Evolutionary conservation across 2,797 vertebrate genomes (phyloP).

Genomic region (Enteromius argenteus): DNA sequence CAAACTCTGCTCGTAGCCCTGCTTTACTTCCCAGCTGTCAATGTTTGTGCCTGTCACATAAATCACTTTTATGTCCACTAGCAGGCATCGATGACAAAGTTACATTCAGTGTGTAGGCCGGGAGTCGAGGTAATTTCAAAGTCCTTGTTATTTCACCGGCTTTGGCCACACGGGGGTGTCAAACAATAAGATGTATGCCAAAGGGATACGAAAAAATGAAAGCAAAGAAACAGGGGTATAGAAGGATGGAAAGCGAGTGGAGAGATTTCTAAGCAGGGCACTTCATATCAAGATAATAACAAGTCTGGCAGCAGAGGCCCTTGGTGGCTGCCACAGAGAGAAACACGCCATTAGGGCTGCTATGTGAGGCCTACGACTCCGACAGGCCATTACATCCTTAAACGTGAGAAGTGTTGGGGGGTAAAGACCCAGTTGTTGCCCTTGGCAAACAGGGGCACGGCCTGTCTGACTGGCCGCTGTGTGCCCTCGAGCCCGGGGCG

Average conservation of each 20-base stretch:
- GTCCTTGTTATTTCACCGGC: slow-evolving; percentile 66
- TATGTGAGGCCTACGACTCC: slow-evolving; percentile 54
- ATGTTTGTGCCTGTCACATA: slow-evolving; percentile 44
- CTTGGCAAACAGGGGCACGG: slow-evolving; percentile 16
- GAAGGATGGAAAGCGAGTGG: slow-evolving; percentile 44
- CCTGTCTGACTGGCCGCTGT: slow-evolving; percentile 24
- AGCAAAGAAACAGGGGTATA: slow-evolving; percentile 43
- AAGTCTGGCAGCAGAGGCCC: slow-evolving; percentile 60
- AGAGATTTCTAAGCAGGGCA: slow-evolving; percentile 66
- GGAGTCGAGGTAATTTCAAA: slow-evolving; percentile 62
- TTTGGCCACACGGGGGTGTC: slow-evolving; percentile 80
- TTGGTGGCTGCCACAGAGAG: slow-evolving; percentile 58
- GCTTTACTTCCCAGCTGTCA: slow-evolving; percentile 26
- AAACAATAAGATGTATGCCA: slow-evolving; percentile 77
- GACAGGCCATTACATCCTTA: slow-evolving; percentile 61
- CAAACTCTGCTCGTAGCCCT: slow-evolving; percentile 3
- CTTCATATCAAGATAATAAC: slow-evolving; percentile 77
- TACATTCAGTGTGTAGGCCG: slow-evolving; percentile 4
- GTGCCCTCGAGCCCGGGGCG: slow-evolving; percentile 5
- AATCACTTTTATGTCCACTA: slow-evolving; percentile 57
- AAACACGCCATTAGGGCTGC: slow-evolving; percentile 60
- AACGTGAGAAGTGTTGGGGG: slow-evolving; percentile 47
- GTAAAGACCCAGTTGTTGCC: slow-evolving; percentile 36
- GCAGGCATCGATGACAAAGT: slow-evolving; percentile 31
- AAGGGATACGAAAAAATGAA: slow-evolving; percentile 53